A percentile compares a stretch with the other conserved stretches of the same genome.
Evolutionary conservation across 2,113 vertebrate species (phyloP).

Genomic region (Apaloderma vittatum): DNA sequence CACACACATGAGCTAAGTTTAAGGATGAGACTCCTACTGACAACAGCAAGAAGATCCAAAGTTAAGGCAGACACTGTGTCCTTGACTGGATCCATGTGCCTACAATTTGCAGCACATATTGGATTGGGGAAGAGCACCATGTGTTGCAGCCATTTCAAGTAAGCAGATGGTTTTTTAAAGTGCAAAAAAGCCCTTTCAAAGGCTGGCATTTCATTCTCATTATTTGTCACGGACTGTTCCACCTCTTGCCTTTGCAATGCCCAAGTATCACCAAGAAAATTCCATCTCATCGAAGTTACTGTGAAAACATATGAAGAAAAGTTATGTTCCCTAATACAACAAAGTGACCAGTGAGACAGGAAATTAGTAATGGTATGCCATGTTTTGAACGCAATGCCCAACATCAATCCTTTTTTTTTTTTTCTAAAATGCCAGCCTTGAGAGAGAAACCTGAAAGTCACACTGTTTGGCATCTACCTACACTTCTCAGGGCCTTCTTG

Average conservation of each 20-base stretch:
- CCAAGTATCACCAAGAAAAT: not conserved
- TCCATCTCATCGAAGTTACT: not conserved
- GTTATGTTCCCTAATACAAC: not conserved
- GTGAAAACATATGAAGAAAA: not conserved
- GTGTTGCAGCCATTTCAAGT: conserved; percentile 64
- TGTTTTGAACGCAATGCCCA: not conserved
- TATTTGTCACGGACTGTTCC: conserved; percentile 53
- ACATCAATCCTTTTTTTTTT: not conserved
- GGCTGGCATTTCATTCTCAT: conserved; percentile 47
- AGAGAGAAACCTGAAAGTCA: not conserved
- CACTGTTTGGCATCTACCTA: not conserved
- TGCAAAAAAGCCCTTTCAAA: conserved; percentile 40
- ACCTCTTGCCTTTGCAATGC: conserved; percentile 38
- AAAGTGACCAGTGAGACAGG: not conserved
- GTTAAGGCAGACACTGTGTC: conserved; percentile 69
- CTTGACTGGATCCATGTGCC: conserved; percentile 65
- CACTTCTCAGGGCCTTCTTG: not conserved
- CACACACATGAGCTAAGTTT: conserved; percentile 66
- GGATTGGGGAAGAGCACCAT: conserved; percentile 43
- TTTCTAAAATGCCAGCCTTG: not conserved
- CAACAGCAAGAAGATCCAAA: conserved; percentile 74
- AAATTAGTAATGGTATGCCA: not conserved
- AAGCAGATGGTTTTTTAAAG: conserved; percentile 69
- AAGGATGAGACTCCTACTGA: conserved; percentile 72
- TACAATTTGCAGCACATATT: conserved; percentile 58